Conservation (phyloP, 2,888 invertebrate genomes). For the Amblyteles armatorius region DNA sequence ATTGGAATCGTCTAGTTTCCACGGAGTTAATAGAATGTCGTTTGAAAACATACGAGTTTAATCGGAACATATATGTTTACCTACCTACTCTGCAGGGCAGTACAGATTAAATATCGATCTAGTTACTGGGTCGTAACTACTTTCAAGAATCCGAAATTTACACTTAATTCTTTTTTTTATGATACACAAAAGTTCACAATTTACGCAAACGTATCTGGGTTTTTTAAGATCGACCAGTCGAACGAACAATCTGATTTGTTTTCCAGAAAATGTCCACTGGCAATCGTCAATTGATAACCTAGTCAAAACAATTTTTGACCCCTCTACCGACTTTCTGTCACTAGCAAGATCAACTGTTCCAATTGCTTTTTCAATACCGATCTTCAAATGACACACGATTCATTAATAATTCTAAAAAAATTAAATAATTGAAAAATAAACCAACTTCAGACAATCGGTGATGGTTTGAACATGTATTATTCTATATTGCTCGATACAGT, state of each 20-base stretch:
- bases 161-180: neutral
- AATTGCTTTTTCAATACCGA: too few relatives aligned
- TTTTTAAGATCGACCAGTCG: neutral
- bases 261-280: neutral
- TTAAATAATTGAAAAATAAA: too few relatives aligned
- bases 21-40: constrained; percentile 55
- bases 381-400: too few relatives aligned
- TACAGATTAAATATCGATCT: constrained; percentile 23
- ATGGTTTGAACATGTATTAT: neutral
- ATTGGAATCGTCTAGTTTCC: constrained; percentile 31
- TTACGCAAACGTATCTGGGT: neutral
- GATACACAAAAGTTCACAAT: neutral
- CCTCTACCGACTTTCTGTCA: too few relatives aligned
- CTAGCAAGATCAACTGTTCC: neutral
- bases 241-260: neutral
- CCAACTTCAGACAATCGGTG: too few relatives aligned
- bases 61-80: constrained; percentile 12
- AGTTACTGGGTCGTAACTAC: neutral
- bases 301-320: too few relatives aligned
- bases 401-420: too few relatives aligned
- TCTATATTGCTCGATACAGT: neutral
- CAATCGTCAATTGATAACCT: too few relatives aligned
- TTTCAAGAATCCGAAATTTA: neutral
- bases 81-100: neutral
- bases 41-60: constrained; percentile 40